phyloP scores from a whole-genome alignment of 2,797 vertebrate species.

The Epinephelus coioides region DNA sequence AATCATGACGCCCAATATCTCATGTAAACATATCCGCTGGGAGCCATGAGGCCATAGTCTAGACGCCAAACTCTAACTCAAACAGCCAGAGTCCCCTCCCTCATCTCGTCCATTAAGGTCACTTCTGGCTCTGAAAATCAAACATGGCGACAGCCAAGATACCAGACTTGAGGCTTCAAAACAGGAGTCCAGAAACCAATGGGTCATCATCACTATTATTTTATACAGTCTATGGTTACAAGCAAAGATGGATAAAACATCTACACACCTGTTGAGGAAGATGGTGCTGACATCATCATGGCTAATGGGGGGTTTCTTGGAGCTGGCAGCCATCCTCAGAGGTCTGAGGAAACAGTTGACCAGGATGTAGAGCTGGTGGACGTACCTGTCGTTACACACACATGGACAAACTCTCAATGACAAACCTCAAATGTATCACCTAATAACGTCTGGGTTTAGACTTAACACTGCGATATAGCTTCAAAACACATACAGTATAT shows the following conservation, averaged over 20 bases:
- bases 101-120: too few species aligned
- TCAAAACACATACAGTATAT: background rate
- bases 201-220: too few species aligned
- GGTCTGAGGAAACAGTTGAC: constrained; percentile 97
- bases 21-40: too few species aligned
- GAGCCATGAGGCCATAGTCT: too few species aligned
- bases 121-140: too few species aligned
- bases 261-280: constrained; percentile 95
- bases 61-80: too few species aligned
- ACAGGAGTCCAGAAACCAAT: too few species aligned
- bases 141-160: too few species aligned
- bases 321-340: constrained; percentile 97
- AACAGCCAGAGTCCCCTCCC: too few species aligned
- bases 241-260: background rate
- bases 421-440: background rate
- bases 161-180: too few species aligned
- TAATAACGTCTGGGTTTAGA: background rate
- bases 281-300: constrained; percentile 98
- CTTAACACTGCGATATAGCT: background rate
- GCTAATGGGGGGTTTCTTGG: constrained; percentile 97
- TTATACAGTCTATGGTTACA: too few species aligned
- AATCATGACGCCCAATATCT: too few species aligned
- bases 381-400: constrained; percentile 82
- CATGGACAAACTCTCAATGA: background rate
- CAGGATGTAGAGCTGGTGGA: constrained; percentile 96